Evolutionary conservation across 2,113 vertebrate genomes (phyloP).

Genomic region (Eonycteris spelaea): DNA sequence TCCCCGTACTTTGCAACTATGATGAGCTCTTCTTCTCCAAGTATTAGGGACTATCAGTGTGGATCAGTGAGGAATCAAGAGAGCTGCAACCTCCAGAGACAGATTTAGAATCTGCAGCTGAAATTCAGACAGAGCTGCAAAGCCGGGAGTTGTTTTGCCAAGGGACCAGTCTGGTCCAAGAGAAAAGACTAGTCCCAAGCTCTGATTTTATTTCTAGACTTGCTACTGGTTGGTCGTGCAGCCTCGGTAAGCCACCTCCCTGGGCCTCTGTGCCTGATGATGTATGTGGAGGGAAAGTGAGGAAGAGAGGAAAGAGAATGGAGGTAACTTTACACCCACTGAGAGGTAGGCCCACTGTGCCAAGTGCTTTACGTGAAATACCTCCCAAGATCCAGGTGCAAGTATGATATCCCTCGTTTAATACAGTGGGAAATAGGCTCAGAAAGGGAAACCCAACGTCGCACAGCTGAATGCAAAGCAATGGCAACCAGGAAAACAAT

Average conservation of each 20-base stretch:
- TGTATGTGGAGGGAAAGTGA: background rate
- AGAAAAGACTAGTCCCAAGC: background rate
- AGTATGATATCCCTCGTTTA: background rate
- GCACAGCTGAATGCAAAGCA: background rate
- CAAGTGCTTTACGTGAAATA: background rate
- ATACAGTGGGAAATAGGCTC: background rate
- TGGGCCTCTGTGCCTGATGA: background rate
- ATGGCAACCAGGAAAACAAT: too few species aligned
- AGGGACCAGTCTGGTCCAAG: background rate
- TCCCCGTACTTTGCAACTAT: background rate
- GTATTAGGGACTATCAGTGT: too few species aligned
- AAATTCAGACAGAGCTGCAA: background rate
- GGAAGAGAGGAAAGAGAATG: background rate
- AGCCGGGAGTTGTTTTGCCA: too few species aligned
- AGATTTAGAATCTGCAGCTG: background rate
- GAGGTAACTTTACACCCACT: background rate
- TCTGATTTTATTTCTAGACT: background rate
- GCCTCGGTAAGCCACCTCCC: background rate
- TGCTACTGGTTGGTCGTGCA: background rate
- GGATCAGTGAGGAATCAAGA: fast-evolving
- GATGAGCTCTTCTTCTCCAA: background rate
- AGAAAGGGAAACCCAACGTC: background rate
- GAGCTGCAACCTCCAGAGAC: background rate
- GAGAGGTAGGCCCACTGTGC: background rate
- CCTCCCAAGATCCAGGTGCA: background rate